A percentile compares a stretch with the other conserved stretches of the same genome.
These are phyloP conservation scores for Columba janthina DNA, from an alignment of 2,113 vertebrate genomes.

Conservation along the genomic window DNA sequence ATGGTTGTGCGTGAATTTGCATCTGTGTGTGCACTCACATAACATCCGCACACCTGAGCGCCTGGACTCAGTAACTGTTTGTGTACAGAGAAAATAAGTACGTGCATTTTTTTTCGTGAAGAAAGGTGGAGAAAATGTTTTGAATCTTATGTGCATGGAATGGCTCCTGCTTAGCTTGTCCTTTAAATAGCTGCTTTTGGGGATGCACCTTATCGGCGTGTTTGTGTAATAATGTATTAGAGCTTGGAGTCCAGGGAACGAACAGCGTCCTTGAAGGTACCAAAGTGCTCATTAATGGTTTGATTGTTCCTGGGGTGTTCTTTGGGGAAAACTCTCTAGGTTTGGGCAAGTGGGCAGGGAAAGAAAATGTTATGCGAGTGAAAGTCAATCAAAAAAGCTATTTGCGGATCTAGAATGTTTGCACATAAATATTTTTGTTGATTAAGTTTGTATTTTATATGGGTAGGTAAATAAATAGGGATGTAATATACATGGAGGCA, in stretches of 20 bases:
- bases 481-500: accelerated
- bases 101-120: accelerated
- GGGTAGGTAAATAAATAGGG: accelerated
- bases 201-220: not conserved
- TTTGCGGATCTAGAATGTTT: not conserved
- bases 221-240: not conserved
- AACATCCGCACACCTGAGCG: not conserved
- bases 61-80: accelerated
- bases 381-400: not conserved
- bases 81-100: accelerated
- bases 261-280: not conserved
- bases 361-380: not conserved
- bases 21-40: not conserved
- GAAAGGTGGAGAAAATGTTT: not conserved
- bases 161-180: not conserved
- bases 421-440: not conserved
- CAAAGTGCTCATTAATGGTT: not conserved
- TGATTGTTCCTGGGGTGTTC: not conserved
- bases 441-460: not conserved
- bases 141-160: not conserved
- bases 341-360: not conserved
- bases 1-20: not conserved
- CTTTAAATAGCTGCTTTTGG: not conserved
- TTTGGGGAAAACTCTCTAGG: not conserved
- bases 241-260: not conserved